phyloP scores from a whole-genome alignment of 2,113 vertebrate genomes.

The Lethenteron camtschaticum region DNA sequence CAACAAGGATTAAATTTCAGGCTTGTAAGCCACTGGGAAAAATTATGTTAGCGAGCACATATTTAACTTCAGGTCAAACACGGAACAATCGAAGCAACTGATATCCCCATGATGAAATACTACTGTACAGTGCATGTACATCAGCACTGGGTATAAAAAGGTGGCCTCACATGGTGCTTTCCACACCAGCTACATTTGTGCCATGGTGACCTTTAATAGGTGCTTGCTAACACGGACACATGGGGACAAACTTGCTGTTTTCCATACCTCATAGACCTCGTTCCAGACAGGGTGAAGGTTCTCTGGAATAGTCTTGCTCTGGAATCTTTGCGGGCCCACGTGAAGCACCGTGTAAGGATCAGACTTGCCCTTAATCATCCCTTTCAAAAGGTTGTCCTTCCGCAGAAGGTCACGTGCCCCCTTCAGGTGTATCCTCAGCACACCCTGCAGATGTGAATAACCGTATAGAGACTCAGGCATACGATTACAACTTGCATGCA shows the following conservation, averaged over 20 bases:
- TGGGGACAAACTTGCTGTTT: neutral
- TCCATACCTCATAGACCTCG: conserved; percentile 55
- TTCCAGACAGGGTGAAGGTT: conserved; percentile 68
- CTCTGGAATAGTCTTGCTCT: conserved; percentile 52
- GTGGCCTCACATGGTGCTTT: too few species aligned
- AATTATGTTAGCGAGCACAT: neutral
- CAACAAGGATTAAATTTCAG: too few species aligned
- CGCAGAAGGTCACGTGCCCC: conserved; percentile 56
- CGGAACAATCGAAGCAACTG: too few species aligned
- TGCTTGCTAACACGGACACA: too few species aligned
- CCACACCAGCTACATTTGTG: too few species aligned
- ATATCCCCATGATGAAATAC: neutral
- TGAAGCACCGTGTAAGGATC: conserved; percentile 63
- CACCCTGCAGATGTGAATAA: conserved; percentile 24
- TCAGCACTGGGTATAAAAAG: too few species aligned
- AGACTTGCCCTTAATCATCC: conserved; percentile 60
- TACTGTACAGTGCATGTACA: neutral
- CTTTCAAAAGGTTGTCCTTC: conserved; percentile 67
- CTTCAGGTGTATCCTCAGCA: conserved; percentile 50
- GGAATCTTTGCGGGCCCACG: conserved; percentile 37
- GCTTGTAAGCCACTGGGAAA: too few species aligned
- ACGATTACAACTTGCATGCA: too few species aligned
- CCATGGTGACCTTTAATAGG: too few species aligned
- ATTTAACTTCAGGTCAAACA: too few species aligned
- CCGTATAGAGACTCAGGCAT: too few species aligned